phyloP scores from a whole-genome alignment of 2,888 invertebrate species.

The Polyploca ridens region DNA sequence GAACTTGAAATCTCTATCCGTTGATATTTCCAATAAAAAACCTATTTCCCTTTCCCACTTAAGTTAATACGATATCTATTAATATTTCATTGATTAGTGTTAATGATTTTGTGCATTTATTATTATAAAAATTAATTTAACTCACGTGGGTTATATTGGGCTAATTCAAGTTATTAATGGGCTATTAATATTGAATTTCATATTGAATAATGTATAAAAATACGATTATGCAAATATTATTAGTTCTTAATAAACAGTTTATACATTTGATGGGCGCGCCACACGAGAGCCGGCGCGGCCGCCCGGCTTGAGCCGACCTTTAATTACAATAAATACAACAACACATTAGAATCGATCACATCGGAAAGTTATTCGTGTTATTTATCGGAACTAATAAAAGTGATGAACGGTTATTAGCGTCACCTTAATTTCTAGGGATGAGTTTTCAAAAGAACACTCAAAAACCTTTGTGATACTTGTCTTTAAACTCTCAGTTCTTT shows the following conservation, averaged over 20 bases:
- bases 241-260: slow-evolving; percentile 80
- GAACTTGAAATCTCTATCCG: slow-evolving; percentile 47
- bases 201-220: slow-evolving; percentile 70
- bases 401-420: slow-evolving; percentile 78
- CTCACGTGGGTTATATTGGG: slow-evolving; percentile 64
- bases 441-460: not conserved
- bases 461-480: not conserved
- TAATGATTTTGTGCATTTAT: slow-evolving; percentile 66
- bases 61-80: slow-evolving; percentile 57
- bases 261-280: slow-evolving; percentile 71
- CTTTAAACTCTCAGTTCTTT: too few relatives aligned
- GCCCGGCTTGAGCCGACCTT: slow-evolving; percentile 27
- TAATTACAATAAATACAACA: slow-evolving; percentile 83
- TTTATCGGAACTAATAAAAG: slow-evolving; percentile 81
- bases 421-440: slow-evolving; percentile 61
- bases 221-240: slow-evolving; percentile 82
- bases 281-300: slow-evolving; percentile 48
- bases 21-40: slow-evolving; percentile 49
- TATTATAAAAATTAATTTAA: slow-evolving; percentile 62
- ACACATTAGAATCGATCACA: slow-evolving; percentile 80
- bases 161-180: slow-evolving; percentile 77
- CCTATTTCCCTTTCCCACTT: slow-evolving; percentile 56
- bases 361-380: slow-evolving; percentile 76
- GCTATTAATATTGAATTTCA: slow-evolving; percentile 79
- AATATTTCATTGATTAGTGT: slow-evolving; percentile 64